Evolutionary conservation across 2,113 vertebrate species (phyloP), one percentile per base, ranked within the genome.

Genomic region (Triplophysa siluroides): DNA sequence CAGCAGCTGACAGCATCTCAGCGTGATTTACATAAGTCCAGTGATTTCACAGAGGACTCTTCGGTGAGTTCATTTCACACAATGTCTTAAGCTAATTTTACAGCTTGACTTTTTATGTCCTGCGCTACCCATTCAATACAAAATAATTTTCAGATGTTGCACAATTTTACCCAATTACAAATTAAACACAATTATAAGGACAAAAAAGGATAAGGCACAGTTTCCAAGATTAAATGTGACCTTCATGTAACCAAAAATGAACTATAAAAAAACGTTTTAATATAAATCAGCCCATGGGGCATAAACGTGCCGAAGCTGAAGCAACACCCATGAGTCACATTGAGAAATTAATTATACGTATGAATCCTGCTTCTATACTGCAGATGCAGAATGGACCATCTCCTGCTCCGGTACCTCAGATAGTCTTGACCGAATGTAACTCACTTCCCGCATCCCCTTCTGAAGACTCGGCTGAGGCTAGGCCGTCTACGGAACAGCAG

Each of bases 341-440:
- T 41, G 5, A 21, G 10, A 1, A 14, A 7, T 19, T 61, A 60
- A 64, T 70, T 62, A 63, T 50, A 10, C 61, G 11, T 79, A 23
- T 56, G 45, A 54, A 56, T n/a, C 19, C 38, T 66, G 12, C 21
- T 23, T 68, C 19, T 78, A 19, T 54, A 74, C 88, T 81, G 47
- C 91, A 94, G 92, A 89, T 67, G 82, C 88, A 88, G 76, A 38
- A 21, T 21, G 75, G 64, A 74, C 74, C 81, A 24, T 85, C 87
- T 26, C 72, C 76, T 38, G 73, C 73, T 87, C 90, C 91, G 38
- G 83, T 96, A 78, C 96, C 96, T 7, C 91, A 86, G 88, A 96
- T 96, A 87, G 84, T 95, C 85, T 88, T 96, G 90, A 96, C 94
- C 24, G 89, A 93, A 76, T 95, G 93, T 69, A 84, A 83, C 66